Conservation (phyloP, 2,888 invertebrate species). For the Opisthograptis luteolata region DNA sequence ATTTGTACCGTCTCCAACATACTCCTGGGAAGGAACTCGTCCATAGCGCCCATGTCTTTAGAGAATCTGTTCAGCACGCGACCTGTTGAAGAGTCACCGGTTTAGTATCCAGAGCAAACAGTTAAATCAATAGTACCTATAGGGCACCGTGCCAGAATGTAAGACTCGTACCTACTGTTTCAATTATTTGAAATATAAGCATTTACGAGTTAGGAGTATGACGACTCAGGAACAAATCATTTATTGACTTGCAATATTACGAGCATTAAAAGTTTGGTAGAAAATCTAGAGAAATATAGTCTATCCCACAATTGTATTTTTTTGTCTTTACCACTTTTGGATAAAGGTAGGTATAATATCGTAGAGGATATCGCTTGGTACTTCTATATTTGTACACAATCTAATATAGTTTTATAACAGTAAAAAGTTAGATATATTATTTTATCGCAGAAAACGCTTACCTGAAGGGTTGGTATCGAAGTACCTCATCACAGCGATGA, state of each 20-base stretch:
- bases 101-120: not conserved
- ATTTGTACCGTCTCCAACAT: conserved; percentile 86
- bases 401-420: too few species aligned
- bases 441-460: conserved; percentile 63
- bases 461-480: conserved; percentile 92
- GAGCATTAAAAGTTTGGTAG: too few species aligned
- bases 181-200: not conserved
- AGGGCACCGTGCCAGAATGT: not conserved
- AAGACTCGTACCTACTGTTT: not conserved
- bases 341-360: too few species aligned
- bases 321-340: too few species aligned
- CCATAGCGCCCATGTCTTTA: conserved; percentile 92
- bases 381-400: too few species aligned
- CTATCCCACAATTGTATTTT: too few species aligned
- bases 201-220: too few species aligned
- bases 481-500: conserved; percentile 88
- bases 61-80: conserved; percentile 91
- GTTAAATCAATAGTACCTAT: not conserved
- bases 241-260: too few species aligned
- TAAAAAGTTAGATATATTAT: too few species aligned
- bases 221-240: too few species aligned
- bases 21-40: conserved; percentile 88
- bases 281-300: too few species aligned
- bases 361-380: too few species aligned
- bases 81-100: conserved; percentile 53